Evolutionary conservation across 2,797 vertebrate species (phyloP).

Genomic region (Poecilia gillii): DNA sequence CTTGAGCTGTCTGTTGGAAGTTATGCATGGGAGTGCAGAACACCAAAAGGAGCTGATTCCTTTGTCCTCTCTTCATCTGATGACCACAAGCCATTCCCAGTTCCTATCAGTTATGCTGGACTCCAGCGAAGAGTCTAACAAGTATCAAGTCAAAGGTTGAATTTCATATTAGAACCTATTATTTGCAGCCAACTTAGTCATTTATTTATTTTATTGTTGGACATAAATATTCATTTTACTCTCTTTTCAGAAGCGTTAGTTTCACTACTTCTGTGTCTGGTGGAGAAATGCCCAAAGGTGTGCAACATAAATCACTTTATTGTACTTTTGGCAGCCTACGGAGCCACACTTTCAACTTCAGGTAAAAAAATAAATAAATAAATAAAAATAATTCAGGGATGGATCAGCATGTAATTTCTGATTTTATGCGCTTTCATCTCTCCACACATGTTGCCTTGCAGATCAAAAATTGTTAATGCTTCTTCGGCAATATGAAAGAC

Average conservation of each 20-base stretch:
- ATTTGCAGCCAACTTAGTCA: neutral
- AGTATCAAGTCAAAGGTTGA: slow-evolving; percentile 81
- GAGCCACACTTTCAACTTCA: slow-evolving; percentile 85
- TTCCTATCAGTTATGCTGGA: slow-evolving; percentile 89
- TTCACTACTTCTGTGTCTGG: slow-evolving; percentile 85
- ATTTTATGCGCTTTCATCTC: slow-evolving; percentile 3
- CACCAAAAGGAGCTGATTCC: slow-evolving; percentile 75
- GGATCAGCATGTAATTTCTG: neutral
- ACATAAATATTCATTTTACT: slow-evolving; percentile 15
- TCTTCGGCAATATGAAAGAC: slow-evolving; percentile 90
- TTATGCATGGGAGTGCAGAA: slow-evolving; percentile 76
- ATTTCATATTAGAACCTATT: neutral
- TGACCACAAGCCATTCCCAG: slow-evolving; percentile 93
- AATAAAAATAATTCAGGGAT: neutral
- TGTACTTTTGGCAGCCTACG: slow-evolving; percentile 91
- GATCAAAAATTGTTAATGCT: slow-evolving; percentile 93
- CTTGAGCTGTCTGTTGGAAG: slow-evolving; percentile 72
- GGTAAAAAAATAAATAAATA: slow-evolving; percentile 75
- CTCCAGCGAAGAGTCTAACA: slow-evolving; percentile 67
- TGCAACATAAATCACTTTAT: slow-evolving; percentile 89
- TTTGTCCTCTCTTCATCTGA: slow-evolving; percentile 85
- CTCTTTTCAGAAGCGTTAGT: slow-evolving; percentile 84
- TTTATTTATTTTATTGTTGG: neutral
- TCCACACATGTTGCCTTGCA: slow-evolving; percentile 60
- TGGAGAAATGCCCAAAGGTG: slow-evolving; percentile 84